Conservation (phyloP, 2,797 vertebrate species). For the Rhinogobio ventralis region DNA sequence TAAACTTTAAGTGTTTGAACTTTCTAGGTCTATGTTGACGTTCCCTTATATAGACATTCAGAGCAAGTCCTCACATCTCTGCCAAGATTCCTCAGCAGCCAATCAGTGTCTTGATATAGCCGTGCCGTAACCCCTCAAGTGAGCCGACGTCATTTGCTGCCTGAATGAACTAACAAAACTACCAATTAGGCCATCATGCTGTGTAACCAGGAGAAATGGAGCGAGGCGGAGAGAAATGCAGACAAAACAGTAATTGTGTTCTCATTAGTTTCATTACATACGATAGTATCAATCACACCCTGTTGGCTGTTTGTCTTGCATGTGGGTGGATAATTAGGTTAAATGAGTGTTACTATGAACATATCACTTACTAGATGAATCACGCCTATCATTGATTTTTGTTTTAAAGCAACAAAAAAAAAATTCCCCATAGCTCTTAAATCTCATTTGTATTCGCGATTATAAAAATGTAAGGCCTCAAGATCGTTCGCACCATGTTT, state of each 20-base stretch:
- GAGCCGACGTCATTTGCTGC: conserved; percentile 39
- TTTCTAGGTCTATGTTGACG: conserved; percentile 49
- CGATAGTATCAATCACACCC: not conserved
- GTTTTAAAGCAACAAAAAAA: not conserved
- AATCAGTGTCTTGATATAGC: conserved; percentile 28
- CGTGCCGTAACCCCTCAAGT: conserved; percentile 19
- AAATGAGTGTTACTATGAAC: not conserved
- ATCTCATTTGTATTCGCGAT: not conserved
- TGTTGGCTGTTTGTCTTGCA: not conserved
- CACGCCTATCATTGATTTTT: not conserved
- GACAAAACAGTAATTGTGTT: not conserved
- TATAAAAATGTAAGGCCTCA: not conserved
- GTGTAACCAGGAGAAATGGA: conserved; percentile 2
- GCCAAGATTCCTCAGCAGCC: conserved; percentile 70
- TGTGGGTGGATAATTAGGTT: conserved; percentile 4
- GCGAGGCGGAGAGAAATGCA: not conserved
- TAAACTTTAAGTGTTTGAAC: conserved; percentile 40
- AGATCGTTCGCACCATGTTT: not conserved
- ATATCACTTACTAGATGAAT: not conserved
- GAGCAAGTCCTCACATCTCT: conserved; percentile 59
- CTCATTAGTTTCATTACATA: not conserved
- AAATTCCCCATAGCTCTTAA: not conserved
- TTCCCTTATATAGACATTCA: conserved; percentile 81
- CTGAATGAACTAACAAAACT: conserved; percentile 22
- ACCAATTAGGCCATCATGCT: conserved; percentile 25